phyloP scores from a whole-genome alignment of 1,140 invertebrate species.

The Vanessa atalanta region DNA sequence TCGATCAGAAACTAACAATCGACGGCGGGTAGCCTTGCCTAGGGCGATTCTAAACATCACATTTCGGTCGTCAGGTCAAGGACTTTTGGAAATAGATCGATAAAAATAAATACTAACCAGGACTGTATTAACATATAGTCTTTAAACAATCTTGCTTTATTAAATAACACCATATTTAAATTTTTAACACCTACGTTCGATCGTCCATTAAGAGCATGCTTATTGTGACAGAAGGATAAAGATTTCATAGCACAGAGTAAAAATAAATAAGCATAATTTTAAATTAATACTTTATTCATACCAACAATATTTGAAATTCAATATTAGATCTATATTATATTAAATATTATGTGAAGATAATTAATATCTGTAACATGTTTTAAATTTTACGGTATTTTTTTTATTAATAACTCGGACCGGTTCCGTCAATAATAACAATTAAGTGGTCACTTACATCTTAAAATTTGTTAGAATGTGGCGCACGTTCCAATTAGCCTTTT shows the following conservation, averaged over 20 bases:
- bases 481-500: constrained; percentile 71
- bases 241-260: no score
- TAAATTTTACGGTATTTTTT: constrained; percentile 27
- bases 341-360: constrained; percentile 1
- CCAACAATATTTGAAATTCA: no score
- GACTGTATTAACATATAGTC: no score
- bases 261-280: no score
- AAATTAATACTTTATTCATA: no score
- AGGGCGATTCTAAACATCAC: background rate
- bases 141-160: no score
- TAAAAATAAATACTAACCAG: background rate
- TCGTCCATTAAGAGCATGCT: no score
- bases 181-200: no score
- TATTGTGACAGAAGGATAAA: no score
- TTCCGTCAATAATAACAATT: constrained; percentile 37
- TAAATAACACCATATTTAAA: no score
- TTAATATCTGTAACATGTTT: constrained; percentile 5
- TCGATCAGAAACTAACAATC: constrained; percentile 1
- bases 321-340: background rate
- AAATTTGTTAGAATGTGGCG: constrained; percentile 49
- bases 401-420: constrained; percentile 4
- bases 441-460: constrained; percentile 52
- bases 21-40: background rate
- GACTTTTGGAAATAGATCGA: background rate
- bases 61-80: background rate